phyloP scores from a whole-genome alignment of 1,140 invertebrate species.

The Danaus plexippus region DNA sequence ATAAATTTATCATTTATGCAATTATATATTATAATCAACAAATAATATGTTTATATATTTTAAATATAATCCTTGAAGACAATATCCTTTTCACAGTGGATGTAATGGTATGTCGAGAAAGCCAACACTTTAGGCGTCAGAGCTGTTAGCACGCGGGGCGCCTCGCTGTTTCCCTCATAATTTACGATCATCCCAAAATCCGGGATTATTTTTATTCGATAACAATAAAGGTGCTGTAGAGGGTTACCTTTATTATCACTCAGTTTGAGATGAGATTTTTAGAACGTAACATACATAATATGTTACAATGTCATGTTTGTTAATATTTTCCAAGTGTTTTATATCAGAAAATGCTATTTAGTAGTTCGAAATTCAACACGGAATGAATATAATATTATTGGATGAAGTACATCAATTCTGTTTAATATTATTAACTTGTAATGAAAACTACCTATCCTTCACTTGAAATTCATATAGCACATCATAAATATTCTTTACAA shows the following conservation, averaged over 20 bases:
- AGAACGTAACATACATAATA: slow-evolving; percentile 62
- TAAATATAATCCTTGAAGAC: too few relatives aligned
- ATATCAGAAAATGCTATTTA: too few relatives aligned
- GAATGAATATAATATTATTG: too few relatives aligned
- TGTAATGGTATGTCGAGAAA: slow-evolving; percentile 19
- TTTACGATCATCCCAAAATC: slow-evolving; percentile 68
- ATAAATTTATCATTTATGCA: too few relatives aligned
- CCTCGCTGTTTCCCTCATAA: slow-evolving; percentile 55
- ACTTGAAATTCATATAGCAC: too few relatives aligned
- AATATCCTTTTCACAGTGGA: not conserved
- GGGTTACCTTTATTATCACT: slow-evolving; percentile 70
- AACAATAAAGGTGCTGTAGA: slow-evolving; percentile 66
- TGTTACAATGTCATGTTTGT: slow-evolving; percentile 27
- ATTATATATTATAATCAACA: too few relatives aligned
- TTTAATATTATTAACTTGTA: too few relatives aligned
- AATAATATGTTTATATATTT: too few relatives aligned
- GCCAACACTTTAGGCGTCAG: slow-evolving; percentile 17
- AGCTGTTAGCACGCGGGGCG: slow-evolving; percentile 15
- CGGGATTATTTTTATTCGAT: slow-evolving; percentile 70
- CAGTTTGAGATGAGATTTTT: slow-evolving; percentile 49
- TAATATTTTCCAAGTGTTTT: not conserved
- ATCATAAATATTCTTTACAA: too few relatives aligned
- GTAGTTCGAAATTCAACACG: too few relatives aligned
- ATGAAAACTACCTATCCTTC: too few relatives aligned
- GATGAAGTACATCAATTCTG: too few relatives aligned